Base-by-base conservation (phyloP, 92 coral and sea anemone genomes). In the Virgularia gustaviana region DNA sequence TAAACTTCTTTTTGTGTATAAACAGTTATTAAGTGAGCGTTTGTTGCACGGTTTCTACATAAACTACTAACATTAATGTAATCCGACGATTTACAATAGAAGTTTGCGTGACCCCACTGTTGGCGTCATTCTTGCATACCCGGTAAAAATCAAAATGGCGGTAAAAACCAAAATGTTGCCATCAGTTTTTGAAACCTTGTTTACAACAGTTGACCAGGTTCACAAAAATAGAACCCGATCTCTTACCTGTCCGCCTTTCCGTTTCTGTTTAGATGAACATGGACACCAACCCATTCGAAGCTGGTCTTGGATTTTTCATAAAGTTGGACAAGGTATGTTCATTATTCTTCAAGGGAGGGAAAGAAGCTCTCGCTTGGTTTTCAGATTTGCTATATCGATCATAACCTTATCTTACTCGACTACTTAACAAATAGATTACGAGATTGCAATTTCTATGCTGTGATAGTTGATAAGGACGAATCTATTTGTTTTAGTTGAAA, bases 281-380 rank as follows among this genome's bases (percentile, higher is more conserved):
- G 82, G 98, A 92, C 41, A 81, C 86, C 37, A 89, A 95, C 61
- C 98, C 98, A 0, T 86, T 92, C 13, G 98, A 92, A 63, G 94
- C 96, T 45, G 98, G 98, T 11, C 79, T 92, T 31, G 98, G 84
- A 34, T 81, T 67, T 63, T 92, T 92, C 63, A 85, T 92, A 31
- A 92, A 87, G 72, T 79, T 92, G 23, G 71, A 89, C 72, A 92
- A 92, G 90, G 98, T 92, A 42, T 49, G 66, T 54, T 8, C 27
- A n/a, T 12, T 75, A 19, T 32, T 10, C 23, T 9, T 39, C 72
- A 2, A 9, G 25, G 8, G 19, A 29, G 44, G 20, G 1, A 57
- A 39, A 16, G 36, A 16, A 39, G 12, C 16, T 15, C 20, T 0
- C 13, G 29, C 42, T 65, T 24, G 25, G 23, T 11, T 2, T n/a